Percentiles rank a stretch among this genome's conserved stretches.
Conservation (phyloP, 2,797 vertebrate genomes). For the Cirrhinus mrigala region DNA sequence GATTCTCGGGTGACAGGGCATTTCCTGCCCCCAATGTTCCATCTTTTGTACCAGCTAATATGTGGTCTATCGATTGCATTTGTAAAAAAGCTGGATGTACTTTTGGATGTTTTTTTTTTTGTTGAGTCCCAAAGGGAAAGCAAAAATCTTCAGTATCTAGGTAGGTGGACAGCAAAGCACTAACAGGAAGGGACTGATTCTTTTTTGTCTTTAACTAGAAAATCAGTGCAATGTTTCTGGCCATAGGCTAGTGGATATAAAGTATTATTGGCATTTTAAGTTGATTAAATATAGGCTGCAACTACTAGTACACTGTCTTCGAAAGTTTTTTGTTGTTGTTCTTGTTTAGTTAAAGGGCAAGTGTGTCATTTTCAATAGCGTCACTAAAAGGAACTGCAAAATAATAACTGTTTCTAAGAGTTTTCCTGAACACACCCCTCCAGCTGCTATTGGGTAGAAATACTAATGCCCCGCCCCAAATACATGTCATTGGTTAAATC, state of each 20-base stretch:
- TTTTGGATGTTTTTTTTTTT: constrained; percentile 11
- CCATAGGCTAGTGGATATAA: neutral
- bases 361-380: neutral
- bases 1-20: constrained; percentile 56
- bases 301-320: neutral
- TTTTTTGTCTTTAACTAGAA: constrained; percentile 1
- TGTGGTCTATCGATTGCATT: constrained; percentile 61
- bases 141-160: constrained; percentile 3
- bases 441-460: neutral
- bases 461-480: neutral
- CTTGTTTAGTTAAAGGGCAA: neutral
- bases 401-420: neutral
- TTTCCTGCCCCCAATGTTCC: constrained; percentile 57
- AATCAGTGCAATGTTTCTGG: neutral
- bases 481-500: neutral
- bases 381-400: neutral
- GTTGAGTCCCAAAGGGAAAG: neutral
- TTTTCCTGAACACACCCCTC: neutral
- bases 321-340: neutral
- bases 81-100: constrained; percentile 41
- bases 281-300: neutral
- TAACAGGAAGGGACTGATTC: neutral
- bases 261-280: neutral
- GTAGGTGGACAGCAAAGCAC: neutral
- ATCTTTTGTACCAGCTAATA: constrained; percentile 56